Base-by-base conservation (phyloP, 2,888 invertebrate genomes). In the Poecilus cupreus region DNA sequence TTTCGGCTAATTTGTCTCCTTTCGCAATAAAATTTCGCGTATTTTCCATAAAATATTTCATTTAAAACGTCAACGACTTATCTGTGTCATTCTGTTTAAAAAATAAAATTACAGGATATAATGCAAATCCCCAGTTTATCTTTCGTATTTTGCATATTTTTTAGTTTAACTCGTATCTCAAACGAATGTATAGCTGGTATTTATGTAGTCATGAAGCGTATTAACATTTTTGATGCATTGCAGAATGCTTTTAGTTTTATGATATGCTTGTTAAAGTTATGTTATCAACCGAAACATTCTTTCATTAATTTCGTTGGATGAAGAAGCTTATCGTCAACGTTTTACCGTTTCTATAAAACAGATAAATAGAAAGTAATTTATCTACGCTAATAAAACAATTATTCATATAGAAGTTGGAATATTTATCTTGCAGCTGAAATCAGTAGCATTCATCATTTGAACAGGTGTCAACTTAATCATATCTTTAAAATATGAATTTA, bases 171-270 rank as follows among this genome's bases (percentile, higher is more conserved):
- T 37, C 64, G 32, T 68, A 68, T 68, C 64, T 68, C 64, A 68
- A 37, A 68, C 37, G 37, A 68, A 68, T 68, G 64, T 37, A 68
- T 68, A 68, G 64, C 64, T 16, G 18, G 60, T 60, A 60, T 60
- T 60, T 60, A 60, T 60, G 60, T 60, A 60, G 43, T 43, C 43
- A 43, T 51, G 51, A 13, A 51, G 37, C 64, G 64, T 68, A 68
- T 68, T 68, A 68, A 37, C 64, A 68, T 68, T 68, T 68, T 68
- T 68, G 64, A 68, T 68, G 16, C 32, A 68, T 68, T 68, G 37
- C 64, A 68, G 64, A 37, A 68, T 37, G 64, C 64, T 68, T 68
- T 60, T 60, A 60, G 22, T 60, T 60, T 60, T 26, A 60, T 60
- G 60, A 60, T 60, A 60, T 26, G 60, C 26, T 24, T 60, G 60